Percentiles rank a stretch among this genome's conserved stretches.
Evolutionary conservation across 2,113 vertebrate species (phyloP).

Genomic region (Athene cunicularia): DNA sequence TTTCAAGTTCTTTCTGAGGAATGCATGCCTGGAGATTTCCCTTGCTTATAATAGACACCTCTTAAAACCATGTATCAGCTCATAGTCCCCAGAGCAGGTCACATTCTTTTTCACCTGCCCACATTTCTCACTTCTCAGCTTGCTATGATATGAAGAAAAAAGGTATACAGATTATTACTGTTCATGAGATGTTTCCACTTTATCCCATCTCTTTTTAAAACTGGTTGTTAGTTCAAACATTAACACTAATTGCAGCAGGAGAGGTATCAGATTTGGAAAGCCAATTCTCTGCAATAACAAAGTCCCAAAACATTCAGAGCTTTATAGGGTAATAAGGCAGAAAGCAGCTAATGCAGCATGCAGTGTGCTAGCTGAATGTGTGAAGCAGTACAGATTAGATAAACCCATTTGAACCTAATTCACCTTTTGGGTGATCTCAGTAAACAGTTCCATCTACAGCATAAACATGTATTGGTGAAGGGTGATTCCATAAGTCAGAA

Average conservation of each 20-base stretch:
- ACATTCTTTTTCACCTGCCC: neutral
- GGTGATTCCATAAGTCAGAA: neutral
- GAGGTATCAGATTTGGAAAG: slow-evolving; percentile 22
- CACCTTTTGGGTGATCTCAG: neutral
- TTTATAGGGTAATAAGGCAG: slow-evolving; percentile 40
- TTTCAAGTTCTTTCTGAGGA: neutral
- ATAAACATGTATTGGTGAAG: neutral
- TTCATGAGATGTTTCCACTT: neutral
- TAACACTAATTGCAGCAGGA: slow-evolving; percentile 37
- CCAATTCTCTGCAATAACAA: neutral
- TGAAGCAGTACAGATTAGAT: neutral
- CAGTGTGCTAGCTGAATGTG: neutral
- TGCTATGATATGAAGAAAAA: neutral
- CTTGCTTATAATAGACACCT: neutral
- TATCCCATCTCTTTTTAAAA: neutral
- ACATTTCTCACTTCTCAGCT: neutral
- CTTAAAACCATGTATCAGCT: neutral
- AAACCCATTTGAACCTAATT: slow-evolving; percentile 18
- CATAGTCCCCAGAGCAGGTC: neutral
- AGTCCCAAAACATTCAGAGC: slow-evolving; percentile 14
- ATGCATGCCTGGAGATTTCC: neutral
- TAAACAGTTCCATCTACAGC: neutral
- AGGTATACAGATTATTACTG: neutral
- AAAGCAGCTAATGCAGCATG: slow-evolving; percentile 39
- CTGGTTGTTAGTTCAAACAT: slow-evolving; percentile 4